These are phyloP conservation scores for Diphyllodes magnificus DNA, from an alignment of 2,113 vertebrate genomes.

Conservation along the genomic window DNA sequence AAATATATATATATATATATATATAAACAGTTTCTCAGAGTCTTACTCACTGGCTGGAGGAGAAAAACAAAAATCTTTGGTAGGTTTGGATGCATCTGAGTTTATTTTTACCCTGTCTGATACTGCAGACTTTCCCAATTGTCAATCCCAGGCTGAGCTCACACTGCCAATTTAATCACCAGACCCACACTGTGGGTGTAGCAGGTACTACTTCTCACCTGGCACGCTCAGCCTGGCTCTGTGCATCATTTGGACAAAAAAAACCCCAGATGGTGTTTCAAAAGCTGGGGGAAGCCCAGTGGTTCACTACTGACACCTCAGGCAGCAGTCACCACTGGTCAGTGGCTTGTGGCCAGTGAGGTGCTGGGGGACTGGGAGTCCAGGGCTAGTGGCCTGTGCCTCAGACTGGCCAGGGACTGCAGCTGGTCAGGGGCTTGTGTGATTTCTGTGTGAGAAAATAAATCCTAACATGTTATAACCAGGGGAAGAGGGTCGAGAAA, in stretches of 20 bases:
- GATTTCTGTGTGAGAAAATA: neutral
- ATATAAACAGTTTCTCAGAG: neutral
- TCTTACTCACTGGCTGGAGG: neutral
- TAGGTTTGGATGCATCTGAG: neutral
- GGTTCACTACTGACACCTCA: rapidly evolving
- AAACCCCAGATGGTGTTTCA: neutral
- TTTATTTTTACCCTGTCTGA: constrained; percentile 43
- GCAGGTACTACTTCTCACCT: neutral
- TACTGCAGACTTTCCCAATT: constrained; percentile 9
- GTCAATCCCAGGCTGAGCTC: neutral
- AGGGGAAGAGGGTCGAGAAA: neutral
- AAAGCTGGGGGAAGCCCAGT: neutral
- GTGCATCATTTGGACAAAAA: neutral
- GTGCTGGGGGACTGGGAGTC: neutral
- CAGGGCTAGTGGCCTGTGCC: neutral
- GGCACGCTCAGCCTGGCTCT: neutral
- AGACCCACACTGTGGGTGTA: neutral
- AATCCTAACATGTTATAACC: neutral
- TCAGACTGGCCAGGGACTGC: neutral
- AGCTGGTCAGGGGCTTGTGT: neutral
- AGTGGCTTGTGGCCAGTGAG: rapidly evolving
- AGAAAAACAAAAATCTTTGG: neutral
- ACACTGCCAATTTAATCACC: neutral
- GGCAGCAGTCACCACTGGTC: rapidly evolving
- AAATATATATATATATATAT: neutral